Conservation (phyloP, 2,113 vertebrate genomes). For the Lophotis ruficrista region DNA sequence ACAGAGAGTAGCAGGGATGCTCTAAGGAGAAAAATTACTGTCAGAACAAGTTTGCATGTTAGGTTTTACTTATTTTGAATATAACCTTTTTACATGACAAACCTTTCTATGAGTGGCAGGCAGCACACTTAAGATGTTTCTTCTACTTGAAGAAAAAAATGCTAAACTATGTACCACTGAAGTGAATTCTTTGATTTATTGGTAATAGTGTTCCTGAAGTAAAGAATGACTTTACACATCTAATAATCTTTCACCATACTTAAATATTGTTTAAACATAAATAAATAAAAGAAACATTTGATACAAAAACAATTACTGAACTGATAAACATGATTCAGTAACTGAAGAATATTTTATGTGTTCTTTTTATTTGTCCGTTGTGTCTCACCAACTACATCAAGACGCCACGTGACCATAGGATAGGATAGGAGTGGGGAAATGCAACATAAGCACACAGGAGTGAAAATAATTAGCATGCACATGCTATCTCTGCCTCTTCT, state of each 20-base stretch:
- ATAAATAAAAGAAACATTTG: not conserved
- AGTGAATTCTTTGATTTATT: not conserved
- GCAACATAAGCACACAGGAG: not conserved
- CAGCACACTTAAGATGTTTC: not conserved
- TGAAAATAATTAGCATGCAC: not conserved
- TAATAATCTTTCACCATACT: not conserved
- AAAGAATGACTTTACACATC: not conserved
- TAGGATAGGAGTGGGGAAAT: not conserved
- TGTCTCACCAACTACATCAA: not conserved
- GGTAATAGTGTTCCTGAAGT: not conserved
- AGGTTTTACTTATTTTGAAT: constrained; percentile 22
- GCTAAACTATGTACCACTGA: not conserved
- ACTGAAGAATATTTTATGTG: not conserved
- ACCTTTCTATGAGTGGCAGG: not conserved
- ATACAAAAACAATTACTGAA: not conserved
- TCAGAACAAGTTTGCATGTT: not conserved
- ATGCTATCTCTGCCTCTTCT: not conserved
- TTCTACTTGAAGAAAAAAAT: not conserved
- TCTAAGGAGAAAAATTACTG: not conserved
- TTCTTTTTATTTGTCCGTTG: not conserved
- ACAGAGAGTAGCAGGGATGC: not conserved
- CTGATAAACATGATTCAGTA: not conserved
- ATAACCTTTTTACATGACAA: not conserved
- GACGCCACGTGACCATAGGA: not conserved
- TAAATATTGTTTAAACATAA: not conserved